Percentiles rank a stretch among this genome's conserved stretches.
phyloP scores from a whole-genome alignment of 2,888 invertebrate species.

The Agrypnus murinus region DNA sequence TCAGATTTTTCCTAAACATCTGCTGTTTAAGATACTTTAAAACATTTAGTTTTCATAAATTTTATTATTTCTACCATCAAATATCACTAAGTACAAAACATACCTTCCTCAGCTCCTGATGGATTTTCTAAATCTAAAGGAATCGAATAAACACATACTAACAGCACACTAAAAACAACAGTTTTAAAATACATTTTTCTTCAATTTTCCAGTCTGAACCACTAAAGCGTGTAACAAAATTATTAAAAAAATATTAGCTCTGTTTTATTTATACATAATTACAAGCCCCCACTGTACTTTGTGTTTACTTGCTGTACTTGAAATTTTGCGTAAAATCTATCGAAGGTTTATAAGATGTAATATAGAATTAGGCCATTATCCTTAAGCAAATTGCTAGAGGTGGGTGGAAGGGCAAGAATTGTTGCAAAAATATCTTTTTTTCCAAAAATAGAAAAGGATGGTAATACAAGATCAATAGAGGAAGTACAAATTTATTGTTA shows the following conservation, averaged over 20 bases:
- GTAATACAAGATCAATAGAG: background rate
- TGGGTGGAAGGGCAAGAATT: background rate
- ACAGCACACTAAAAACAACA: background rate
- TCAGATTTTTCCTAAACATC: too few species aligned
- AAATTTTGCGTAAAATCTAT: slow-evolving; percentile 3
- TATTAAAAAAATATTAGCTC: slow-evolving; percentile 6
- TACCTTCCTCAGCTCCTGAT: background rate
- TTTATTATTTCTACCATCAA: too few species aligned
- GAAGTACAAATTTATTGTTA: too few species aligned
- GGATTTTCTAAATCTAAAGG: background rate
- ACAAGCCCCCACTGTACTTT: slow-evolving; percentile 6
- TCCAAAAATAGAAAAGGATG: too few species aligned
- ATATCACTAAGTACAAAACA: too few species aligned
- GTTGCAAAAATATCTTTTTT: too few species aligned
- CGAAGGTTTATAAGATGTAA: background rate
- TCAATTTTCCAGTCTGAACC: background rate
- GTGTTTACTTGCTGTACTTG: slow-evolving; percentile 17
- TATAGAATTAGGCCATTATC: slow-evolving; percentile 8
- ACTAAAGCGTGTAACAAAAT: background rate
- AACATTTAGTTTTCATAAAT: too few species aligned
- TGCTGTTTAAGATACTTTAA: too few species aligned
- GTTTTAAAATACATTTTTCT: background rate
- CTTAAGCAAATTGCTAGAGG: slow-evolving; percentile 4
- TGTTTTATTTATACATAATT: slow-evolving; percentile 14
- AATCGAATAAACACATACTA: background rate